Evolutionary conservation across 2,888 invertebrate genomes (phyloP).

Genomic region (Netelia virgata): DNA sequence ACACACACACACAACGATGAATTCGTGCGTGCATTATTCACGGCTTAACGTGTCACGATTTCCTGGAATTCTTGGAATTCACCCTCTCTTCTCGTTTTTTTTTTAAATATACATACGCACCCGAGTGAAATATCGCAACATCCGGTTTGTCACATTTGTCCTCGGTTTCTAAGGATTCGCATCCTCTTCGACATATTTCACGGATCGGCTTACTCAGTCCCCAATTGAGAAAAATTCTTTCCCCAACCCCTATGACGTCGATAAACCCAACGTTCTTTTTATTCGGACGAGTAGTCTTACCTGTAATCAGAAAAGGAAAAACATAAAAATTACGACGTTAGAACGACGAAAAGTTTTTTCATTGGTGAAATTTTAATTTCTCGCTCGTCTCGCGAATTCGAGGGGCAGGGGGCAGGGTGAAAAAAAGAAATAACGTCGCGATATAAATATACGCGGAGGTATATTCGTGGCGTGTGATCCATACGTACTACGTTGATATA

Average conservation of each 20-base stretch:
- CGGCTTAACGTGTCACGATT: conserved; percentile 50
- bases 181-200: neutral
- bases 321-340: neutral
- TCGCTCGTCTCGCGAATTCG: conserved; percentile 28
- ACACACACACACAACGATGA: neutral
- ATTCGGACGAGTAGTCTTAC: conserved; percentile 38
- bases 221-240: neutral
- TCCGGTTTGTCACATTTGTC: conserved; percentile 34
- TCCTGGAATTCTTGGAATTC: conserved; percentile 47
- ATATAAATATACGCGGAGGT: conserved; percentile 43
- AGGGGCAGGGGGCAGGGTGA: neutral
- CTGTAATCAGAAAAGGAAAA: conserved; percentile 55
- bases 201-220: conserved; percentile 16
- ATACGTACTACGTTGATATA: conserved; percentile 23
- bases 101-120: conserved; percentile 24
- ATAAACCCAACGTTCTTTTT: neutral
- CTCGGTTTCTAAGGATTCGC: conserved; percentile 36
- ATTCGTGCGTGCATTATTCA: conserved; percentile 31
- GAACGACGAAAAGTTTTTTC: conserved; percentile 36
- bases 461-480: conserved; percentile 22
- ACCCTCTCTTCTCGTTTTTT: neutral
- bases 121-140: conserved; percentile 33
- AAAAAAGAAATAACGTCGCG: conserved; percentile 35
- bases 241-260: neutral
- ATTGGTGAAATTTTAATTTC: conserved; percentile 38